A percentile compares a stretch with the other conserved stretches of the same genome.
Conservation (phyloP, 2,113 vertebrate genomes). For the Alethe castanea region DNA sequence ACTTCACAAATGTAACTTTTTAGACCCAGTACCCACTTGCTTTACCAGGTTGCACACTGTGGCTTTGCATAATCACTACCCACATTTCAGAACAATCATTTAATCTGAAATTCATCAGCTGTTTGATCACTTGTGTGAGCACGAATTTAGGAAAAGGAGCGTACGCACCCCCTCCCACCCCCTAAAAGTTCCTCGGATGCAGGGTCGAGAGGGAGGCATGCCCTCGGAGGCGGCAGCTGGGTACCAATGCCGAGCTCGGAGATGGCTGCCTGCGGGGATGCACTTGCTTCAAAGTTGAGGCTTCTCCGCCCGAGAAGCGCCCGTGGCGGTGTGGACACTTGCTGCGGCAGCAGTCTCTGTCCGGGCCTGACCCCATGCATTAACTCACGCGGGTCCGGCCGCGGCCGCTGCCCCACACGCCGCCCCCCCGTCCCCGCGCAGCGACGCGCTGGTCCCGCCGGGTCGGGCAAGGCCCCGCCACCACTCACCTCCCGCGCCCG, state of each 20-base stretch:
- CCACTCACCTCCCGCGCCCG: background rate
- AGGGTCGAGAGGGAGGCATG: background rate
- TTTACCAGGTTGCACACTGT: background rate
- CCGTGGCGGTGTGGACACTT: background rate
- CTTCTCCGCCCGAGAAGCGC: background rate
- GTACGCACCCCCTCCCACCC: too few species aligned
- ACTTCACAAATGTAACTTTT: background rate
- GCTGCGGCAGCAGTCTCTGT: background rate
- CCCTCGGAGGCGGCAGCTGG: background rate
- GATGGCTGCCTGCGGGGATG: background rate
- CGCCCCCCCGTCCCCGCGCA: background rate
- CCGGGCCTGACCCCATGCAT: background rate
- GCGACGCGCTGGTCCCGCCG: background rate
- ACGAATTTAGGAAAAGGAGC: background rate
- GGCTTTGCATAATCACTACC: background rate
- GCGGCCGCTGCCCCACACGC: background rate
- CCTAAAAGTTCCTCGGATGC: too few species aligned
- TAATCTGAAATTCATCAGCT: background rate
- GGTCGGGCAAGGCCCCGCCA: background rate
- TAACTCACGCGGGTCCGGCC: background rate
- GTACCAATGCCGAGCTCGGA: background rate
- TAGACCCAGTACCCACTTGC: background rate
- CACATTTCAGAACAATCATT: background rate
- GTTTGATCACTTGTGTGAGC: background rate
- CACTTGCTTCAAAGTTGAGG: slow-evolving; percentile 10